These are phyloP conservation scores for Elanus axillaris DNA, from an alignment of 2,113 vertebrate genomes.

Conservation along the genomic window DNA sequence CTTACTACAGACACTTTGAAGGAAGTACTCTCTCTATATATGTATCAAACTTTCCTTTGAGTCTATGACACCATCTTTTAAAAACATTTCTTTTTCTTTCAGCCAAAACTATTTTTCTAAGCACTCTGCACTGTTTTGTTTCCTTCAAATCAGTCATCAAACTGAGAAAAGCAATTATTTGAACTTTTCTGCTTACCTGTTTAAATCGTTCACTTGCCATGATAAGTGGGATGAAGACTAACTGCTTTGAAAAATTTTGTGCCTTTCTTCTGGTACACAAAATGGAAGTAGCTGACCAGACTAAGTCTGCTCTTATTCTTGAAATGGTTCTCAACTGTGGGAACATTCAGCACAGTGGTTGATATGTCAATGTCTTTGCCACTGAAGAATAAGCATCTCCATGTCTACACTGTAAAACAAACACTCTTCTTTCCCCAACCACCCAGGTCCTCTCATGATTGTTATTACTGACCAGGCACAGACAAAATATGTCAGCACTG, in stretches of 20 bases:
- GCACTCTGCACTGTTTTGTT: background rate
- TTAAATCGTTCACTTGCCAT: background rate
- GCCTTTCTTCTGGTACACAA: background rate
- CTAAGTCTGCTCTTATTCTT: background rate
- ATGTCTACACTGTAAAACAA: background rate
- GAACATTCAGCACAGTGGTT: background rate
- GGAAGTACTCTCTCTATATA: background rate
- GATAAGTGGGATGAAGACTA: background rate
- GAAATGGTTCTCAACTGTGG: background rate
- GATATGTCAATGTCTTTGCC: background rate
- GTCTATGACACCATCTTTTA: background rate
- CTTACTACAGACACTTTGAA: background rate
- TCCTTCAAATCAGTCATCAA: background rate
- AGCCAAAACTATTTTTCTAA: background rate
- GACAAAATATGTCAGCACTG: background rate
- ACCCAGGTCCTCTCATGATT: background rate
- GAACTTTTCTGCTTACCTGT: background rate
- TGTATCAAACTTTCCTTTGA: background rate
- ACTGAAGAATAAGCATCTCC: background rate
- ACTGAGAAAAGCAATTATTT: background rate
- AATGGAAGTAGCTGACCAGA: background rate
- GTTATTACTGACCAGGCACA: background rate
- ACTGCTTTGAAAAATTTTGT: background rate
- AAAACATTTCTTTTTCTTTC: background rate
- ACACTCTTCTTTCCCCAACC: rapidly evolving